These are phyloP conservation scores for Hephaestus fuliginosus DNA, from an alignment of 2,797 vertebrate genomes.

Conservation along the genomic window DNA sequence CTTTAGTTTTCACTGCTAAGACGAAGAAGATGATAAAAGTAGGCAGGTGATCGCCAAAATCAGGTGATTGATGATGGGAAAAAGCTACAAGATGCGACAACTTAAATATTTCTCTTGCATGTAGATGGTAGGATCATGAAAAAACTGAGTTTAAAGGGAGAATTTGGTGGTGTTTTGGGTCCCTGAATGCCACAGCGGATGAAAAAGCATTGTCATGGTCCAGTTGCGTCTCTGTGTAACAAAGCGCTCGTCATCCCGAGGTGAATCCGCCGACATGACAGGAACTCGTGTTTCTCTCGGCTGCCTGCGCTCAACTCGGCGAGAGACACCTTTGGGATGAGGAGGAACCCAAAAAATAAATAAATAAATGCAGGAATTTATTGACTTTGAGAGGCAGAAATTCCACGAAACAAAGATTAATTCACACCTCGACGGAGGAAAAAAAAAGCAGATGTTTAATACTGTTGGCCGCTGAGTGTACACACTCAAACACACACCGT, in stretches of 20 bases:
- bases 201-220: not conserved
- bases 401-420: not conserved
- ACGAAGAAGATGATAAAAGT: not conserved
- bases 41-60: too few relatives aligned
- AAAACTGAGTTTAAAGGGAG: too few relatives aligned
- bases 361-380: slow-evolving; percentile 2
- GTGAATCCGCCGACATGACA: slow-evolving; percentile 27
- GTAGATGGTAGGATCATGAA: too few relatives aligned
- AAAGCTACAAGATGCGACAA: too few relatives aligned
- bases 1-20: not conserved
- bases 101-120: too few relatives aligned
- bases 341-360: not conserved
- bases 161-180: too few relatives aligned
- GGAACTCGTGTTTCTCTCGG: slow-evolving; percentile 24
- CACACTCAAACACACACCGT: not conserved
- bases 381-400: slow-evolving; percentile 9
- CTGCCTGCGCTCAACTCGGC: not conserved
- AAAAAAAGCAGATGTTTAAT: slow-evolving; percentile 7
- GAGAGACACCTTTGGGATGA: slow-evolving; percentile 11
- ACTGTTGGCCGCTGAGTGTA: slow-evolving; percentile 2
- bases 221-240: not conserved
- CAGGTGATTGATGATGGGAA: too few relatives aligned
- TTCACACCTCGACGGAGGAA: slow-evolving; percentile 10
- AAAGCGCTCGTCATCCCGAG: not conserved
- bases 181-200: too few relatives aligned